Evolutionary conservation across 2,113 vertebrate species (phyloP), one percentile per base, ranked within the genome.

Genomic region (Pachypanchax playfairii): DNA sequence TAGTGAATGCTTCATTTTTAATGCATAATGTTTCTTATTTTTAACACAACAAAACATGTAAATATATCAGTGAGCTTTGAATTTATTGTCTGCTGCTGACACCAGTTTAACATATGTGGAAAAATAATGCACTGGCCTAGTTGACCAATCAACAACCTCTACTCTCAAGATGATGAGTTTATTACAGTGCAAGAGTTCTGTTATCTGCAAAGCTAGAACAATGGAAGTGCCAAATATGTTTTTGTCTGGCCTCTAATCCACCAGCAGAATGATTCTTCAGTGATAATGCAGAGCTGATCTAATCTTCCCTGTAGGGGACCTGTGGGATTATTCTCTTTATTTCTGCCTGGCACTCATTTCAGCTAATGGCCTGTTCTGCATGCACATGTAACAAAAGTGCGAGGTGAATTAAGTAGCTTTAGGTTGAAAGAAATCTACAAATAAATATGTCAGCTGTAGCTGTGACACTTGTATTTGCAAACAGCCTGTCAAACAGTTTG

Each of bases 281-380:
- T 61, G 35, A 43, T 28, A 33, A 18, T 38, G 17, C n/a, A n/a
- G 14, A 33, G 3, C 13, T n/a, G 21, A 56, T 46, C 29, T 61
- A 43, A 50, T 61, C 26, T 31, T 42, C 31, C 24, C 50, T 56
- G 22, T 29, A 15, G 29, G 38, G 51, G 22, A 31, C 29, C 46
- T 41, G 28, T 50, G 50, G 25, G 7, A 61, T 65, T 49, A 35
- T 47, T 31, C 20, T 26, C 12, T 38, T 49, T 33, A 48, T 36
- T 31, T 7, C 26, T 48, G 42, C 49, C 20, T 22, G 38, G 43
- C n/a, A 48, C 24, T 62, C 26, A 41, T 39, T 50, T 62, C 17
- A 29, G 20, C 46, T 61, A 61, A 50, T 62, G 33, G 33, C 31
- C 25, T 28, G 46, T 39, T 62, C 59, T 39, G 21, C 20, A 10